Evolutionary conservation across 2,888 invertebrate species (phyloP).

Genomic region (Diplazon laetatorius): DNA sequence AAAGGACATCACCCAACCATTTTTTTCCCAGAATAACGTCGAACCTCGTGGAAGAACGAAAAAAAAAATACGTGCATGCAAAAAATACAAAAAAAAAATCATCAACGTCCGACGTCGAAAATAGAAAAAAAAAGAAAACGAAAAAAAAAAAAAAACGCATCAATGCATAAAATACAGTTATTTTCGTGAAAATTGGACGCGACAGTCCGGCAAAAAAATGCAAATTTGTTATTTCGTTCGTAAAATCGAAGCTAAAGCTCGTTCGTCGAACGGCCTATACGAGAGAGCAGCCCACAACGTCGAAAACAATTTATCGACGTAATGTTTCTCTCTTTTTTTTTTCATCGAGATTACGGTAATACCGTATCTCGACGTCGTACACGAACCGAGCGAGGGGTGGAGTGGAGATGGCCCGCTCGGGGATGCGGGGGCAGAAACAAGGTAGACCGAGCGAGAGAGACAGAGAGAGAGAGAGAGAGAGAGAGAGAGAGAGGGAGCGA

Average conservation of each 20-base stretch:
- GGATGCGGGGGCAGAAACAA: neutral
- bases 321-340: no score
- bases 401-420: neutral
- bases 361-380: conserved; percentile 17
- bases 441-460: neutral
- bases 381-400: neutral
- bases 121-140: no score
- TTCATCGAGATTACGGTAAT: conserved; percentile 11
- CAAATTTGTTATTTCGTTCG: neutral
- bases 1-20: no score
- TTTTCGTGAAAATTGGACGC: neutral
- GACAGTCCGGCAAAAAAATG: neutral
- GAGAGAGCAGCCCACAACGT: conserved; percentile 3
- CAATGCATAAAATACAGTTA: neutral
- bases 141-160: no score
- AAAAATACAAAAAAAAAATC: no score
- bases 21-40: no score
- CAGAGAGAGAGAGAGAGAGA: neutral
- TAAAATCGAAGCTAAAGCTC: no score
- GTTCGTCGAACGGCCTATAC: neutral
- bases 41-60: no score
- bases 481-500: conserved; percentile 5
- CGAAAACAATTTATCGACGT: conserved; percentile 13
- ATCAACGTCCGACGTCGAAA: no score
- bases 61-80: no score